Evolutionary conservation across 2,888 invertebrate species (phyloP).

Genomic region (Microchrysa polita): DNA sequence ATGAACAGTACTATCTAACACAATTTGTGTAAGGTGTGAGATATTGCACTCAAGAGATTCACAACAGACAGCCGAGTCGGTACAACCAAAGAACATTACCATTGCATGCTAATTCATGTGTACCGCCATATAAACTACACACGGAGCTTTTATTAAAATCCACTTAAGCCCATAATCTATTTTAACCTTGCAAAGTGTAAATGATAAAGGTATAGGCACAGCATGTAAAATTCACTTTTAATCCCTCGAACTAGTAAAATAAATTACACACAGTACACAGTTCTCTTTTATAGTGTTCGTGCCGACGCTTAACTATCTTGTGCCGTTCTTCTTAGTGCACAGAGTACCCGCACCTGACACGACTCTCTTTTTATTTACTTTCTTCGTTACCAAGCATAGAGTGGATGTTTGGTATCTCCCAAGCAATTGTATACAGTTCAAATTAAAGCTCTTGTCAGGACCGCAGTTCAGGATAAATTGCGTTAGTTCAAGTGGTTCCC

Average conservation of each 20-base stretch:
- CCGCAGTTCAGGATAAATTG: conserved; percentile 17
- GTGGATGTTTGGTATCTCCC: too few relatives aligned
- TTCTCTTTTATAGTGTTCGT: conserved; percentile 1
- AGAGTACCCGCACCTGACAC: not conserved
- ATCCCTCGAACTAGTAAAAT: conserved; percentile 19
- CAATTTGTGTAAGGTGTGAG: not conserved
- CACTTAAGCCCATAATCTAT: not conserved
- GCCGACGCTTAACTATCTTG: conserved; percentile 1
- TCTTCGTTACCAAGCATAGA: too few relatives aligned
- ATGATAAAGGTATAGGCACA: conserved; percentile 6
- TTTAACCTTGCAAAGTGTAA: conserved; percentile 5
- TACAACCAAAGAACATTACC: not conserved
- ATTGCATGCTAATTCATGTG: not conserved
- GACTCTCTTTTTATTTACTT: not conserved
- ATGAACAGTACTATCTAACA: too few relatives aligned
- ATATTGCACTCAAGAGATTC: not conserved
- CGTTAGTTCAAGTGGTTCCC: conserved; percentile 3
- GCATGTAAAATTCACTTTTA: conserved; percentile 17
- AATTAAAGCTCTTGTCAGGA: conserved; percentile 1
- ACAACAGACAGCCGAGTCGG: not conserved
- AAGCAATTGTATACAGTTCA: not conserved
- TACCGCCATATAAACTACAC: not conserved
- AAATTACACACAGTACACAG: conserved; percentile 24
- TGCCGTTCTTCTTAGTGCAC: too few relatives aligned
- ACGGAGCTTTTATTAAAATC: not conserved